Percentiles rank a stretch among this genome's conserved stretches.
Conservation (phyloP, 2,113 vertebrate genomes). For the Lagenorhynchus albirostris region DNA sequence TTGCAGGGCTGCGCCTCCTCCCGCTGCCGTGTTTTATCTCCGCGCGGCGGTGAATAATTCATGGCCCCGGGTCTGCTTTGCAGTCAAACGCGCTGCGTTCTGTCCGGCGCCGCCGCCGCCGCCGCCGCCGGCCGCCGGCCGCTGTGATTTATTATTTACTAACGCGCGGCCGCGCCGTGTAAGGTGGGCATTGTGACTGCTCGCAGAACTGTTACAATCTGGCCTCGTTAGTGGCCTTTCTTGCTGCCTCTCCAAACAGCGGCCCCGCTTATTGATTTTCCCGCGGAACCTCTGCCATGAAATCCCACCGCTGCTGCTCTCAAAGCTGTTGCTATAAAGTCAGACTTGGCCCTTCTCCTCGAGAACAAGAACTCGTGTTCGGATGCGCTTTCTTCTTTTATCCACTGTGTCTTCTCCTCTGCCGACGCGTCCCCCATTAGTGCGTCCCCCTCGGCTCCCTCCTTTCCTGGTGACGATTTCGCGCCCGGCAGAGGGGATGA, state of each 20-base stretch:
- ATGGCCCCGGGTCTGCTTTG: conserved; percentile 89
- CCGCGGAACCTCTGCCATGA: conserved; percentile 86
- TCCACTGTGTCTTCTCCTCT: conserved; percentile 75
- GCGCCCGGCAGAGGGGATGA: background rate
- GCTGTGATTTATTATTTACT: conserved; percentile 97
- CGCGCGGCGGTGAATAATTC: conserved; percentile 91
- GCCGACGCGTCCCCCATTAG: conserved; percentile 71
- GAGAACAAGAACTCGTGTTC: conserved; percentile 84
- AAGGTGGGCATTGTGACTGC: conserved; percentile 89
- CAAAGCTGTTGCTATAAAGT: conserved; percentile 87
- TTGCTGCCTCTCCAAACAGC: conserved; percentile 89
- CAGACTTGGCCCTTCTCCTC: conserved; percentile 86
- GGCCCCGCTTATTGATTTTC: conserved; percentile 89
- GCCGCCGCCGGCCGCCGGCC: conserved; percentile 90
- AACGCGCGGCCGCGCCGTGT: conserved; percentile 91
- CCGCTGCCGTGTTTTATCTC: conserved; percentile 90
- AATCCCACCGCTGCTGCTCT: conserved; percentile 87
- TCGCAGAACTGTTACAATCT: conserved; percentile 92
- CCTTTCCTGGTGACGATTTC: background rate
- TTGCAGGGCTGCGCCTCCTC: conserved; percentile 87
- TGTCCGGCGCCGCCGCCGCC: conserved; percentile 89
- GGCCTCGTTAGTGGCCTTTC: conserved; percentile 93
- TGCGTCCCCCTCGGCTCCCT: conserved; percentile 41
- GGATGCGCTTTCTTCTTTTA: conserved; percentile 78
- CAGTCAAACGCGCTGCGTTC: conserved; percentile 91